Evolutionary conservation across 2,888 invertebrate genomes (phyloP), one percentile per base, ranked within the genome.

Genomic region (Tinea semifulvella): DNA sequence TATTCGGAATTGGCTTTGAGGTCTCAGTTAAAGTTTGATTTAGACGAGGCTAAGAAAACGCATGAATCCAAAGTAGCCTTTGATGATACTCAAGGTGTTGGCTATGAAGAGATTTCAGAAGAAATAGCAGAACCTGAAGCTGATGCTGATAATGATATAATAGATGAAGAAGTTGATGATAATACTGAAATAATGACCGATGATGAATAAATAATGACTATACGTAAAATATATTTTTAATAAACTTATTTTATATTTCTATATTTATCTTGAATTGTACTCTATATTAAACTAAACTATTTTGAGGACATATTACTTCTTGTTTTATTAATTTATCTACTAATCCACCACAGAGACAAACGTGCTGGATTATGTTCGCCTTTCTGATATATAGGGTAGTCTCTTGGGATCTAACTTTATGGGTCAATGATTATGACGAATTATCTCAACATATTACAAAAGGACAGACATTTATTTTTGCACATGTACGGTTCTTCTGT

Each of bases 1-100:
- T 62, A 63, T 27, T 71, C 75, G 2, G 63, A 69, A 46, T 54
- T 56, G 47, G 50, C 56, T 2, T 44, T 67, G 11, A 50, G 56
- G 4, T 65, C 68, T 0, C 57, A 58, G 46, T 47, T 53, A 2
- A 59, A 48, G 40, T 40, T 65, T 6, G 46, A 53, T 7, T 44
- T 42, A 0, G 27, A 11, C n/a, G 27, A 27, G n/a, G n/a, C n/a
- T n/a, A n/a, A n/a, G n/a, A n/a, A n/a, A n/a, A n/a, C n/a, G n/a
- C n/a, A n/a, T n/a, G n/a, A n/a, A n/a, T n/a, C n/a, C n/a, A n/a
- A n/a, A n/a, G n/a, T n/a, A n/a, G n/a, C n/a, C n/a, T n/a, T n/a
- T n/a, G n/a, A n/a, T n/a, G n/a, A n/a, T n/a, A n/a, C n/a, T n/a
- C n/a, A n/a, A 38, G 6, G 38, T 14, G 42, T 25, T 13, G 8